A percentile compares a stretch with the other conserved stretches of the same genome.
Evolutionary conservation across 2,797 vertebrate species (phyloP).

Genomic region (Momotus momota): DNA sequence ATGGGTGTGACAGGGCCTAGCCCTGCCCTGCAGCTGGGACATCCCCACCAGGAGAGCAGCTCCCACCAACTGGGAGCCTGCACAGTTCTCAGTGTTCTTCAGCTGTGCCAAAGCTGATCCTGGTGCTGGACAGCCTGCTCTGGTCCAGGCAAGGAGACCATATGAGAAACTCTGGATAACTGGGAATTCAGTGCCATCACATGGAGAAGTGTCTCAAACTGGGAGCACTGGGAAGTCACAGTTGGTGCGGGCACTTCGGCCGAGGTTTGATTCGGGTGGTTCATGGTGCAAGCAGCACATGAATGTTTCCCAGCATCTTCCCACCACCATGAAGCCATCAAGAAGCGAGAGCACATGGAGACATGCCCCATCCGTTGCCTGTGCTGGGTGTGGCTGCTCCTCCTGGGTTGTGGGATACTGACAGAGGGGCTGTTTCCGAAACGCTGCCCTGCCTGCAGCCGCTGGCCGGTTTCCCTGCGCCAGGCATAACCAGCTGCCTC

Average conservation of each 20-base stretch:
- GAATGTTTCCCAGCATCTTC: rapidly evolving
- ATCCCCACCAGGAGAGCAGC: neutral
- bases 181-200: neutral
- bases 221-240: neutral
- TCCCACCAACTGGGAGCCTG: rapidly evolving
- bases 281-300: rapidly evolving
- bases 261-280: neutral
- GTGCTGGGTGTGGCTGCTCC: neutral
- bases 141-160: neutral
- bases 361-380: rapidly evolving
- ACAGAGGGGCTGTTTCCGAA: neutral
- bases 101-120: neutral
- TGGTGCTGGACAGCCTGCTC: neutral
- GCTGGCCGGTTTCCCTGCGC: neutral
- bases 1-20: neutral
- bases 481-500: rapidly evolving
- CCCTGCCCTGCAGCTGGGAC: neutral
- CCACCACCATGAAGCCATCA: rapidly evolving
- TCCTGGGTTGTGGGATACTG: rapidly evolving
- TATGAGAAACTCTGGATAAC: neutral
- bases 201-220: neutral
- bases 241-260: rapidly evolving
- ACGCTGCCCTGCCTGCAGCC: neutral
- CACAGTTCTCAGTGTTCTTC: rapidly evolving
- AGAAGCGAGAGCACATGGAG: rapidly evolving